These are phyloP conservation scores for Gadopsis bispinosus DNA, from an alignment of 2,797 vertebrate genomes.

Conservation along the genomic window DNA sequence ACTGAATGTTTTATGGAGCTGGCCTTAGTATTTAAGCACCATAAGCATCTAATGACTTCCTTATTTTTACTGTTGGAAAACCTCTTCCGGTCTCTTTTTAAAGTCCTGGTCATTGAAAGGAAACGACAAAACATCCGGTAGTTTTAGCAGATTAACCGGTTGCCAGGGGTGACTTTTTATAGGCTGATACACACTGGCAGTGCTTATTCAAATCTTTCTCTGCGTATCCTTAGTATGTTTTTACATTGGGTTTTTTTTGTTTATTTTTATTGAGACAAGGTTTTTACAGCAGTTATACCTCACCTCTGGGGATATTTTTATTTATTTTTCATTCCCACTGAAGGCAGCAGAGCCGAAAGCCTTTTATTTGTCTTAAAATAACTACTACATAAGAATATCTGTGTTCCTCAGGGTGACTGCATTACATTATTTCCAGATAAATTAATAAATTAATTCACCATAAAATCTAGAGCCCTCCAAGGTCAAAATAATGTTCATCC, in stretches of 20 bases:
- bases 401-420: background rate
- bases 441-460: constrained; percentile 21
- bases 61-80: constrained; percentile 73
- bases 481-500: constrained; percentile 16
- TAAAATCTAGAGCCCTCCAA: constrained; percentile 21
- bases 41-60: constrained; percentile 80
- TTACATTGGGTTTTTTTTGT: constrained; percentile 6
- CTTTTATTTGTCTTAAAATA: constrained; percentile 9
- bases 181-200: constrained; percentile 23
- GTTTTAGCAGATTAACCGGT: constrained; percentile 59
- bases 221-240: constrained; percentile 15
- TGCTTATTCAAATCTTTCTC: constrained; percentile 29
- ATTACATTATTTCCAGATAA: constrained; percentile 8
- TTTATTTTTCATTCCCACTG: background rate
- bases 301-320: constrained; percentile 15
- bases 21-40: constrained; percentile 64
- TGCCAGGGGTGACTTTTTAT: constrained; percentile 56
- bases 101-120: constrained; percentile 50
- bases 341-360: background rate
- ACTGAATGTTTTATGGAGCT: constrained; percentile 70
- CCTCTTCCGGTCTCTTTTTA: constrained; percentile 62
- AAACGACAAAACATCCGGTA: constrained; percentile 65
- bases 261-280: background rate
- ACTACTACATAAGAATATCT: background rate
- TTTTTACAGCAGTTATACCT: constrained; percentile 7